Conservation (phyloP, 2,113 vertebrate species). For the Patagioenas fasciata region DNA sequence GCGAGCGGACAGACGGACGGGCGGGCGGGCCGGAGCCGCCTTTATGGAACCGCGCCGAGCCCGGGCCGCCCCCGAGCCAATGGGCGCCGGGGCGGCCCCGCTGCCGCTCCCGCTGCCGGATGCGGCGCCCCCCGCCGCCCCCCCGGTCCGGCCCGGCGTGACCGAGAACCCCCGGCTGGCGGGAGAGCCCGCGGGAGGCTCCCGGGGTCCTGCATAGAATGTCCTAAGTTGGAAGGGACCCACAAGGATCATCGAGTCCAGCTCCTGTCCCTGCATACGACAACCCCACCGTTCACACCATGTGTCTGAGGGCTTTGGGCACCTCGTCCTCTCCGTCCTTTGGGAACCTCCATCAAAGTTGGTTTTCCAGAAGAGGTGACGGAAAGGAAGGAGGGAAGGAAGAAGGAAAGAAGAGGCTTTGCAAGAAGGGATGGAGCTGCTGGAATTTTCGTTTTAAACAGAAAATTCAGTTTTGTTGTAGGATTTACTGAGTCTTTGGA, state of each 20-base stretch:
- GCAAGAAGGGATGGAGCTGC: accelerated
- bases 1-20: too few species aligned
- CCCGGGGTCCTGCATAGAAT: accelerated
- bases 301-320: too few species aligned
- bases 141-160: too few species aligned
- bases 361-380: background rate
- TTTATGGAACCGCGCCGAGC: background rate
- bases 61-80: background rate
- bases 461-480: background rate
- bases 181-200: background rate
- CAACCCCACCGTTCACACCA: too few species aligned
- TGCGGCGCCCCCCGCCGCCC: too few species aligned
- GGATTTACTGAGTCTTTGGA: background rate
- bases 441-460: background rate
- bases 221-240: too few species aligned
- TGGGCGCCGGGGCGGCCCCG: background rate
- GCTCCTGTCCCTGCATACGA: too few species aligned
- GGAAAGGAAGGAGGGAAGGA: background rate
- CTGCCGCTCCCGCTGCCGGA: background rate
- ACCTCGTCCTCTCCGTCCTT: too few species aligned
- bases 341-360: background rate
- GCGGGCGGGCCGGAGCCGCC: background rate
- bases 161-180: background rate
- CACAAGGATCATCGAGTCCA: too few species aligned
- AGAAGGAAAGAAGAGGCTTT: background rate